Base-by-base conservation (phyloP, 1,140 invertebrate genomes). In the Habropoda laboriosa region DNA sequence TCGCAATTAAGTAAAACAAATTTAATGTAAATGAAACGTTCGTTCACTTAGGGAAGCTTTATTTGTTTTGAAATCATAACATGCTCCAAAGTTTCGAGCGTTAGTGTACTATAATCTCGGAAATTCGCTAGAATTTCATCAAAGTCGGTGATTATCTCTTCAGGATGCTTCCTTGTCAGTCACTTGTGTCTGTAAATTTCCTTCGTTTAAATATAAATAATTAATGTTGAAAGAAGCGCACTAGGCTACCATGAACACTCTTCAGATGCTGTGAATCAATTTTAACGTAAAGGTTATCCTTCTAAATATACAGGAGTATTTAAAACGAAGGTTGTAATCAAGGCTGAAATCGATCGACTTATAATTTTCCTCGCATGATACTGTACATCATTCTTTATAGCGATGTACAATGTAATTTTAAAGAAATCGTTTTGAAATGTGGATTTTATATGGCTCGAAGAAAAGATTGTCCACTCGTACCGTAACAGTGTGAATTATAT, bases 271-370 rank as follows among this genome's bases (percentile, higher is more conserved):
- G 24, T 5, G 8, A 35, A 12, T 18, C 40, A 40, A 42, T 30
- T 42, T 30, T 1, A n/a, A 30, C n/a, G 21, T 21, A 24, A 71
- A 57, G 51, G 30, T 55, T 71, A 55, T 42, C 18, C 12, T 53
- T 70, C 49, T 70, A 40, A 30, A 40, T 40, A 42, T 40, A 55
- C 6, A 32, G 21, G 24, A 57, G 42, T 71, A 71, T 57, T 12
- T 40, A 40, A 27, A 40, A 71, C 30, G 51, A 42, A 68, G 64
- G 64, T 16, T 67, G 30, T n/a, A 32, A 53, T 49, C 49, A 53
- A 53, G 67, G 67, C 8, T 71, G 8, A 30, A 8, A 57, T 71
- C 24, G 32, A 70, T 55, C n/a, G 51, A 42, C 57, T 71, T 57
- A 38, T 42, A 30, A 42, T 42, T 12, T n/a, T 18, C 5, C 21